phyloP scores from a whole-genome alignment of 1,140 invertebrate species.

The Plectus sambesii region DNA sequence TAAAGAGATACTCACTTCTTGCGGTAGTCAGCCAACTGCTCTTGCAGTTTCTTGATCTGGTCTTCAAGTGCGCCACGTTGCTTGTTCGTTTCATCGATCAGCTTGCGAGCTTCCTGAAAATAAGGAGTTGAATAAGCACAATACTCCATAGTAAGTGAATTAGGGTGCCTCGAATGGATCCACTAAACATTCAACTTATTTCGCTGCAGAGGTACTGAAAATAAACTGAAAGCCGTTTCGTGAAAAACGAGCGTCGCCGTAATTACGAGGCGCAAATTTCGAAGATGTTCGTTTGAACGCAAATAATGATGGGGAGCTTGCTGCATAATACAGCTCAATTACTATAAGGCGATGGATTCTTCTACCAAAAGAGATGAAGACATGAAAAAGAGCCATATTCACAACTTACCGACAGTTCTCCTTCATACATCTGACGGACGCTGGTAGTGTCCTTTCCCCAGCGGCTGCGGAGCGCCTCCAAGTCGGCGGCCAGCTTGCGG shows the following conservation, averaged over 20 bases:
- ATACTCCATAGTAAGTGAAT: too few species aligned
- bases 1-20: conserved; percentile 32
- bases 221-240: too few species aligned
- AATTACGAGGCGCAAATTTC: too few species aligned
- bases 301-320: too few species aligned
- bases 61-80: conserved; percentile 23
- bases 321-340: too few species aligned
- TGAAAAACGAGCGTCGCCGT: too few species aligned
- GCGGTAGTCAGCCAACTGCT: conserved; percentile 25
- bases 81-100: conserved; percentile 32
- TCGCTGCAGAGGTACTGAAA: too few species aligned
- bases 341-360: too few species aligned
- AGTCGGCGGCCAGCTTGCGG: conserved; percentile 49
- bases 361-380: too few species aligned
- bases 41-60: conserved; percentile 23
- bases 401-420: conserved; percentile 44
- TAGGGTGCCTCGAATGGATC: too few species aligned
- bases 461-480: conserved; percentile 48
- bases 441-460: conserved; percentile 50
- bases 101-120: conserved; percentile 25
- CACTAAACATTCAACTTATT: too few species aligned
- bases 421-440: conserved; percentile 51
- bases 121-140: background rate
- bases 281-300: too few species aligned
- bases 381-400: background rate